phyloP scores from a whole-genome alignment of 2,888 invertebrate genomes.

The Drosophila heteroneura region DNA sequence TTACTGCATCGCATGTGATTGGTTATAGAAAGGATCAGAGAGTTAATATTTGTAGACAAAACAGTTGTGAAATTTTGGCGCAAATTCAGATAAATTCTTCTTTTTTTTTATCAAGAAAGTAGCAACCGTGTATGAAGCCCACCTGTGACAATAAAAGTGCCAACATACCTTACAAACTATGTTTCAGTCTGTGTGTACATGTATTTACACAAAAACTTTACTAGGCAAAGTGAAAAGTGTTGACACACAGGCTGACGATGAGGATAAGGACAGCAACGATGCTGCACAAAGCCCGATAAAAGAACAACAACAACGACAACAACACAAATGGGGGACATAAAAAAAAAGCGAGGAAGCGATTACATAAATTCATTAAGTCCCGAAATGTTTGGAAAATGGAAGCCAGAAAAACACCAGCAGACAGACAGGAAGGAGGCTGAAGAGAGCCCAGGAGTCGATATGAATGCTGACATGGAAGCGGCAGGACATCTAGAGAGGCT shows the following conservation, averaged over 20 bases:
- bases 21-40: background rate
- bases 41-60: background rate
- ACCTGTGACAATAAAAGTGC: background rate
- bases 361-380: slow-evolving; percentile 66
- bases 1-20: background rate
- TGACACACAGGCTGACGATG: slow-evolving; percentile 53
- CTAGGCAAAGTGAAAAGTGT: slow-evolving; percentile 50
- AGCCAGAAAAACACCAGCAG: slow-evolving; percentile 50
- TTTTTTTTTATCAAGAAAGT: background rate
- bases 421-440: slow-evolving; percentile 6
- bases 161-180: background rate
- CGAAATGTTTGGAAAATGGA: slow-evolving; percentile 62
- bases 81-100: background rate
- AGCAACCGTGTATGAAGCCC: background rate
- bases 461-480: slow-evolving; percentile 25
- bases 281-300: slow-evolving; percentile 28
- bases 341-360: slow-evolving; percentile 45
- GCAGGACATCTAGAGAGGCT: slow-evolving; percentile 29
- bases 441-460: slow-evolving; percentile 17
- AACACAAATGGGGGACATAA: slow-evolving; percentile 16
- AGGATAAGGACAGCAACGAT: slow-evolving; percentile 16
- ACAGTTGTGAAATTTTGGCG: background rate
- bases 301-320: slow-evolving; percentile 30
- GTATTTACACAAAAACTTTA: background rate
- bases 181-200: background rate